These are phyloP conservation scores for Pseudorasbora parva DNA, from an alignment of 2,113 vertebrate species.

Conservation along the genomic window DNA sequence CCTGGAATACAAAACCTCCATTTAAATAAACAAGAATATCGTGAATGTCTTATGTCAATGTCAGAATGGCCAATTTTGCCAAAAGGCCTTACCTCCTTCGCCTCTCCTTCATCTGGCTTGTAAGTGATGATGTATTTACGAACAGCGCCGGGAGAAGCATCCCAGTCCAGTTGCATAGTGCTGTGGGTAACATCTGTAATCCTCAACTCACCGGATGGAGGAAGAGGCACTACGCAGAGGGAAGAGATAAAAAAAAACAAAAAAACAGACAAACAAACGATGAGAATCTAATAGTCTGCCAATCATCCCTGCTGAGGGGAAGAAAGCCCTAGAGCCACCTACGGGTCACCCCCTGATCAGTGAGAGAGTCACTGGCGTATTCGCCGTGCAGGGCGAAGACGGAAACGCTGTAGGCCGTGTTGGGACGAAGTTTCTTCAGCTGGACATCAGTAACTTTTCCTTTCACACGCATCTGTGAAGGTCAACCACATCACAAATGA, in stretches of 20 bases:
- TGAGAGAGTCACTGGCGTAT: slow-evolving; percentile 84
- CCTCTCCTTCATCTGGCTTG: slow-evolving; percentile 80
- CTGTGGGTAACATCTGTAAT: slow-evolving; percentile 92
- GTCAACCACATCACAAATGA: slow-evolving; percentile 58
- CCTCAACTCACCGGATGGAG: slow-evolving; percentile 80
- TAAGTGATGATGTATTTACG: slow-evolving; percentile 89
- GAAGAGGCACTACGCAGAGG: slow-evolving; percentile 81
- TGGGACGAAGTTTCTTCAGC: slow-evolving; percentile 85
- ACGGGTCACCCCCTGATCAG: slow-evolving; percentile 89
- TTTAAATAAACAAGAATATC: background rate
- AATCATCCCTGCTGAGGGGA: slow-evolving; percentile 45
- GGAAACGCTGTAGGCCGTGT: slow-evolving; percentile 87
- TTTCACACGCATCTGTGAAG: slow-evolving; percentile 82
- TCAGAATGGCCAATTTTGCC: no score
- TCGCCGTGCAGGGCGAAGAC: slow-evolving; percentile 83
- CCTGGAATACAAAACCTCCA: no score
- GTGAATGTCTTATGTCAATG: background rate
- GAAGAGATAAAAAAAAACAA: slow-evolving; percentile 13
- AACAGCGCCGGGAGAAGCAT: slow-evolving; percentile 86
- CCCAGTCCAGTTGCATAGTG: slow-evolving; percentile 87
- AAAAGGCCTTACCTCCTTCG: slow-evolving; percentile 84
- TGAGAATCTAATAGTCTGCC: slow-evolving; percentile 38
- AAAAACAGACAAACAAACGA: slow-evolving; percentile 30
- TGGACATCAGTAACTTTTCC: slow-evolving; percentile 82
- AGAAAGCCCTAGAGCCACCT: slow-evolving; percentile 68